These are phyloP conservation scores for Bellardia bayeri DNA, from an alignment of 2,888 invertebrate genomes.

Conservation along the genomic window DNA sequence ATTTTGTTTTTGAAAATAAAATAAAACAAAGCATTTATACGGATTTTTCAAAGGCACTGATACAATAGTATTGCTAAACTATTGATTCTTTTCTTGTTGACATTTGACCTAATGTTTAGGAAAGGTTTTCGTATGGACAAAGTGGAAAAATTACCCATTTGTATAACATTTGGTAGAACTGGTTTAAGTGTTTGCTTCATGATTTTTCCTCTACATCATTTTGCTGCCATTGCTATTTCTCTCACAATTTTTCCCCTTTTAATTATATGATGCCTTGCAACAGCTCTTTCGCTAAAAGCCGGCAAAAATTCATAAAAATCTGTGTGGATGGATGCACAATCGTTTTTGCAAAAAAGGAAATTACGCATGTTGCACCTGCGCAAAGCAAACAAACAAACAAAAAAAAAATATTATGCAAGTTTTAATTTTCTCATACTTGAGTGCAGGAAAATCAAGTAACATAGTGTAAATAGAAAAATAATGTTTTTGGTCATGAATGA, in stretches of 20 bases:
- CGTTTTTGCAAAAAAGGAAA: conserved; percentile 48
- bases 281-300: background rate
- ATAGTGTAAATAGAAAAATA: background rate
- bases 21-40: too few relatives aligned
- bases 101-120: too few relatives aligned
- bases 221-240: too few relatives aligned
- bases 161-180: too few relatives aligned
- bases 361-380: conserved; percentile 63
- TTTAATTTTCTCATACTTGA: conserved; percentile 52
- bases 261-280: background rate
- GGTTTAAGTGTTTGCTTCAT: too few relatives aligned
- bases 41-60: too few relatives aligned
- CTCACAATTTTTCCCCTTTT: background rate
- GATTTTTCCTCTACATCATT: too few relatives aligned
- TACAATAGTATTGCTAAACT: too few relatives aligned
- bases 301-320: background rate
- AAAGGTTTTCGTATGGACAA: too few relatives aligned
- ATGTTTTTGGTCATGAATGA: background rate
- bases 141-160: too few relatives aligned
- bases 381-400: conserved; percentile 4
- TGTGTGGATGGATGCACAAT: conserved; percentile 38
- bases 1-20: too few relatives aligned
- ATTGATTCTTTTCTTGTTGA: too few relatives aligned
- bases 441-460: conserved; percentile 17
- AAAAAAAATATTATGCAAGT: conserved; percentile 43